Conservation (phyloP, 2,113 vertebrate genomes). For the Siphamia tubifer region DNA sequence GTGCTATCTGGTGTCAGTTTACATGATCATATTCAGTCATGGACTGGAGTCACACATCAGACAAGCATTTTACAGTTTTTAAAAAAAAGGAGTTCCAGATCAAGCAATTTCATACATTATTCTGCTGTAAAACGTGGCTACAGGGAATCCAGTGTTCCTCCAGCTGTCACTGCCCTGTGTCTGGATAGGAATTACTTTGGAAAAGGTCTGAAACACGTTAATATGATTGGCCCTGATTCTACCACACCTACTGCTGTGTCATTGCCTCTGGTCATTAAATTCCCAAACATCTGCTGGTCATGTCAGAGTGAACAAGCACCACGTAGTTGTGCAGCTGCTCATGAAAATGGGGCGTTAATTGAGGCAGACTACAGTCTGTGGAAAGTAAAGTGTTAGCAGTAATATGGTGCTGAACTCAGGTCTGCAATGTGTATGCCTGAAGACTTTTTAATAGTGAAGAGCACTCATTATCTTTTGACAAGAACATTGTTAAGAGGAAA, state of each 20-base stretch:
- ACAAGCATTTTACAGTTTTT: not conserved
- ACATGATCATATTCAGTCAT: not conserved
- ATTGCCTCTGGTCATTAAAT: not conserved
- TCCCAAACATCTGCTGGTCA: conserved; percentile 33
- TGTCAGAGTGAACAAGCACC: not conserved
- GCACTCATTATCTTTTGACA: conserved; percentile 46
- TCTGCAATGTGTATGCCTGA: conserved; percentile 8
- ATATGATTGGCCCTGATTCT: conserved; percentile 17
- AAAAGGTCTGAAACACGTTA: conserved; percentile 5
- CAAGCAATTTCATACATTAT: not conserved
- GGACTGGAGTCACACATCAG: not conserved
- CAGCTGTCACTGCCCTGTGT: not conserved
- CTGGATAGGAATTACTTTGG: not conserved
- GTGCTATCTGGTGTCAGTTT: not conserved
- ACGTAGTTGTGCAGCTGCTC: not conserved
- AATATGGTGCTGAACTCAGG: conserved; percentile 8
- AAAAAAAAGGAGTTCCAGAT: too few species aligned
- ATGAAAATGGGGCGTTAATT: conserved; percentile 12
- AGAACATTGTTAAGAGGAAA: conserved; percentile 19
- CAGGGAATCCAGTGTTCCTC: not conserved
- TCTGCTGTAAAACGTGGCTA: not conserved
- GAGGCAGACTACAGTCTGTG: conserved; percentile 5
- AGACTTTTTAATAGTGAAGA: conserved; percentile 22
- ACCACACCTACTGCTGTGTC: conserved; percentile 14
- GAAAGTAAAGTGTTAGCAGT: conserved; percentile 1